These are phyloP conservation scores for Cantharis flavilabris DNA, from an alignment of 2,888 invertebrate genomes.

Conservation along the genomic window DNA sequence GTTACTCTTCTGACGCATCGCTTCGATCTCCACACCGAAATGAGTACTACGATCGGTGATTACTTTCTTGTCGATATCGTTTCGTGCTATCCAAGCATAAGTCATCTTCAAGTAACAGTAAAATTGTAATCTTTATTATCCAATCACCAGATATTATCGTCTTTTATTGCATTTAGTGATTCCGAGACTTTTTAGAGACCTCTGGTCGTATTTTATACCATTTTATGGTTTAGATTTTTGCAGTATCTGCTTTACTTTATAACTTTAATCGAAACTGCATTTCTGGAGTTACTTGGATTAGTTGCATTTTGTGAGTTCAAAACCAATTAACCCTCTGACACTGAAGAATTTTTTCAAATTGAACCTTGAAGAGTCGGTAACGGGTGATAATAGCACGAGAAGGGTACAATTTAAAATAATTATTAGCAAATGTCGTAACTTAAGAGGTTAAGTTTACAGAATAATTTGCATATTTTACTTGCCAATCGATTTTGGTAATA, in stretches of 20 bases:
- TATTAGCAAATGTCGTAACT: not conserved
- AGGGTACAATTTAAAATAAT: not conserved
- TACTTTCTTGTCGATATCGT: not conserved
- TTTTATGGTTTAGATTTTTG: conserved; percentile 2
- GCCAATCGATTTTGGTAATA: conserved; percentile 26
- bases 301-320: not conserved
- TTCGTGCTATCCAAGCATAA: not conserved
- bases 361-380: not conserved
- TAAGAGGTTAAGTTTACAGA: conserved; percentile 14
- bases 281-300: not conserved
- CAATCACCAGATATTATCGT: conserved; percentile 22
- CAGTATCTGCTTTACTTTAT: not conserved
- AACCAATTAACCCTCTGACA: not conserved
- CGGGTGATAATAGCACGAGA: not conserved
- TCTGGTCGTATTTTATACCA: conserved; percentile 7
- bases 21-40: conserved; percentile 28
- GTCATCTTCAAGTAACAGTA: conserved; percentile 10
- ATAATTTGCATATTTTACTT: conserved; percentile 31
- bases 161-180: conserved; percentile 24
- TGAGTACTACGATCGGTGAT: conserved; percentile 21
- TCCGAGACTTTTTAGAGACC: conserved; percentile 24
- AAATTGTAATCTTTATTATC: conserved; percentile 29
- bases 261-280: not conserved
- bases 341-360: not conserved
- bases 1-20: conserved; percentile 34